Evolutionary conservation across 2,888 invertebrate species (phyloP).

Genomic region (Thera britannica): DNA sequence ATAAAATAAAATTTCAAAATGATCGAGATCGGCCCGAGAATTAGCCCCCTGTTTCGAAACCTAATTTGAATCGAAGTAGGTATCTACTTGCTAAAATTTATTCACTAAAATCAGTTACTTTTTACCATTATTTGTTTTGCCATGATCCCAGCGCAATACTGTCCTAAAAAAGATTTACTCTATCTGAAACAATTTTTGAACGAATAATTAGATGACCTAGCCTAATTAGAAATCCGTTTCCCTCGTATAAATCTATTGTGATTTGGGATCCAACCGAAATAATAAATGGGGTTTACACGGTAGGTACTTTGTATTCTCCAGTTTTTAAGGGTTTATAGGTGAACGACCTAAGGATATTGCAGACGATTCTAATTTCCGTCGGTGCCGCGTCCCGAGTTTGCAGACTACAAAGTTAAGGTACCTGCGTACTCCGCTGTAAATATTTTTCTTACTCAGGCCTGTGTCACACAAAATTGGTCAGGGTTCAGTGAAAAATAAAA

Average conservation of each 20-base stretch:
- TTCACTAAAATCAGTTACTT: too few relatives aligned
- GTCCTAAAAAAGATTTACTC: too few relatives aligned
- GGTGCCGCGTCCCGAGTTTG: slow-evolving; percentile 30
- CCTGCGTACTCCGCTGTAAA: background rate
- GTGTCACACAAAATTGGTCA: background rate
- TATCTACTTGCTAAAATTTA: too few relatives aligned
- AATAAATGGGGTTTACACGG: background rate
- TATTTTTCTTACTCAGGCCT: background rate
- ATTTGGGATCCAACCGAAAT: background rate
- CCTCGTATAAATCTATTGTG: background rate
- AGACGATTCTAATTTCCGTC: slow-evolving; percentile 68
- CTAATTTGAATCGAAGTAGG: too few relatives aligned
- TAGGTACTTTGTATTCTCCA: slow-evolving; percentile 43
- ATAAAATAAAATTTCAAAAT: too few relatives aligned
- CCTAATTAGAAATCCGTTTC: background rate
- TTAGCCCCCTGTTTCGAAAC: too few relatives aligned
- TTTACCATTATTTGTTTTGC: too few relatives aligned
- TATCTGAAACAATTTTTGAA: too few relatives aligned
- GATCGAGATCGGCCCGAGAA: too few relatives aligned
- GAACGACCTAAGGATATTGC: slow-evolving; percentile 49
- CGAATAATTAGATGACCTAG: too few relatives aligned
- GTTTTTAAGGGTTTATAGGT: slow-evolving; percentile 59
- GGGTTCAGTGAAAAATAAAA: too few relatives aligned
- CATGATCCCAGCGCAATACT: too few relatives aligned
- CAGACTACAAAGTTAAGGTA: slow-evolving; percentile 49